A percentile compares a stretch with the other conserved stretches of the same genome.
Conservation (phyloP, 2,888 invertebrate genomes). For the Pseudococcus jackbeardsleyi region DNA sequence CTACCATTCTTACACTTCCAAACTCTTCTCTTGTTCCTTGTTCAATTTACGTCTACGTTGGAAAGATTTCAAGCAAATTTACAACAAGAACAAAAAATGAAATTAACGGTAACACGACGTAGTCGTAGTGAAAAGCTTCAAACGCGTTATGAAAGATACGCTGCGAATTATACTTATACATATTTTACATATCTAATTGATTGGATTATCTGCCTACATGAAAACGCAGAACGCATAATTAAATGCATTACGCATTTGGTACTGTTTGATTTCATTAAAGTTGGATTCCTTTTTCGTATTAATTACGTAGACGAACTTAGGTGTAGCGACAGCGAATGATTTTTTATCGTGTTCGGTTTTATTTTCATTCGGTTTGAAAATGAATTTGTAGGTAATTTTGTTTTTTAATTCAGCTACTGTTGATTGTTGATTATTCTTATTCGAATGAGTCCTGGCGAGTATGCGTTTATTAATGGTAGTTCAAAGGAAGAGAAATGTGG, state of each 20-base stretch:
- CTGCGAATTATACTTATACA: background rate
- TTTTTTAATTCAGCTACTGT: no score
- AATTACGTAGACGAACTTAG: constrained; percentile 6
- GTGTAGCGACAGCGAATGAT: background rate
- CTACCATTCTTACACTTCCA: background rate
- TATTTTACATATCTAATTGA: constrained; percentile 48
- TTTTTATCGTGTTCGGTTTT: background rate
- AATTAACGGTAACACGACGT: background rate
- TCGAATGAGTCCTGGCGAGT: no score
- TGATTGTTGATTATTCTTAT: no score
- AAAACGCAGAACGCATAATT: constrained; percentile 6
- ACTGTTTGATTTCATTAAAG: constrained; percentile 33
- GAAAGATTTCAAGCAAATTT: background rate
- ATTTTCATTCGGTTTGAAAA: background rate
- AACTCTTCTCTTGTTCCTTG: background rate
- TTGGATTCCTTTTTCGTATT: background rate
- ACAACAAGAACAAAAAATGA: background rate
- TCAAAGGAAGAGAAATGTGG: background rate
- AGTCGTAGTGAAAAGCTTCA: background rate
- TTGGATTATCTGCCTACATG: background rate
- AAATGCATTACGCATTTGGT: constrained; percentile 16
- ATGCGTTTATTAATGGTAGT: background rate
- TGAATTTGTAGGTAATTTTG: no score
- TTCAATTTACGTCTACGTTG: background rate
- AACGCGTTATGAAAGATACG: no score